phyloP scores from a whole-genome alignment of 2,797 vertebrate genomes.

The Phoebastria nigripes region DNA sequence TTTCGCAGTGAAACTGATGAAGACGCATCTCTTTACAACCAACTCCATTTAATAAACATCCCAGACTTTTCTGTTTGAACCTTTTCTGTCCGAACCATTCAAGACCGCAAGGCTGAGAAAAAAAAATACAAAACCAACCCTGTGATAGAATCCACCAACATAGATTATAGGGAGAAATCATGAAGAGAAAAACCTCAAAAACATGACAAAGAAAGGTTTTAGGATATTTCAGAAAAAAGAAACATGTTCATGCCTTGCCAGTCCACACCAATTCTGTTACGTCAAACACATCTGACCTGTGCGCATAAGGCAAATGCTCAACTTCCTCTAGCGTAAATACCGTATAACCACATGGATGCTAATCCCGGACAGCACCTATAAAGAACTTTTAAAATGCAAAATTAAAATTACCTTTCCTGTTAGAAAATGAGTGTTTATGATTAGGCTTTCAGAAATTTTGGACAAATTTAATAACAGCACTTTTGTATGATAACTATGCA shows the following conservation, averaged over 20 bases:
- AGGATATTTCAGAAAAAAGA: too few species aligned
- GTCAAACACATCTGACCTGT: background rate
- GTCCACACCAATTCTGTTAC: background rate
- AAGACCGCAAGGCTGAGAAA: background rate
- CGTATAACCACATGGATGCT: background rate
- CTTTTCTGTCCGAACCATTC: background rate
- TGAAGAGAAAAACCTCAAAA: background rate
- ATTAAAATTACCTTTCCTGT: background rate
- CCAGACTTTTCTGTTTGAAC: background rate
- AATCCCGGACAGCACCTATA: background rate
- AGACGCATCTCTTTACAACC: too few species aligned
- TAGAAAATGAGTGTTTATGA: background rate
- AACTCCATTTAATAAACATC: background rate
- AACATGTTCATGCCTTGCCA: background rate
- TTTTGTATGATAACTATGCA: rapidly evolving
- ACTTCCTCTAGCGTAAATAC: background rate
- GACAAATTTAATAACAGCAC: background rate
- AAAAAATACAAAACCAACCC: background rate
- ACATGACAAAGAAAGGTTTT: background rate
- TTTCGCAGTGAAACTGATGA: background rate
- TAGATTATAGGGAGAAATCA: background rate
- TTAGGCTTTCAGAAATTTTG: background rate
- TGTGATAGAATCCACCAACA: too few species aligned
- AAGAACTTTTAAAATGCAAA: background rate
- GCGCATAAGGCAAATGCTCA: background rate